Evolutionary conservation across 1,140 invertebrate species (phyloP).

Genomic region (Lerema accius): DNA sequence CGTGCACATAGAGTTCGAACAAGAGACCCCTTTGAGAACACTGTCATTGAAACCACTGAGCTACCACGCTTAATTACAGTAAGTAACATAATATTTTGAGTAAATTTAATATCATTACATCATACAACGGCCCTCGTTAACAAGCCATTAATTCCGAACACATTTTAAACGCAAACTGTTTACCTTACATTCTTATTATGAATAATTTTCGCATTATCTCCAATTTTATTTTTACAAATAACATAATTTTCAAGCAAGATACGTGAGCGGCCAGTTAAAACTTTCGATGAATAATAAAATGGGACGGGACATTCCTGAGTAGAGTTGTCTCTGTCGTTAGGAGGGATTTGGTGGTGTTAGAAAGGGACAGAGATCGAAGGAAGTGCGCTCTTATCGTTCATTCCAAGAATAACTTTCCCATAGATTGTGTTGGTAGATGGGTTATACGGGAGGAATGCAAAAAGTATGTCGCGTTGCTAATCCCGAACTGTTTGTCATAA

Average conservation of each 20-base stretch:
- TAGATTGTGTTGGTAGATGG: conserved; percentile 67
- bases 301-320: conserved; percentile 67
- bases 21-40: no score
- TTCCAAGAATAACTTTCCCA: conserved; percentile 79
- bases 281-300: conserved; percentile 73
- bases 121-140: conserved; percentile 1
- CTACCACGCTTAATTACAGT: no score
- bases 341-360: conserved; percentile 26
- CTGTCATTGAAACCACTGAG: no score
- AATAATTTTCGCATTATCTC: conserved; percentile 38
- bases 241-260: conserved; percentile 46
- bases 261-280: conserved; percentile 41
- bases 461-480: conserved; percentile 55
- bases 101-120: neutral
- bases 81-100: neutral
- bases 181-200: conserved; percentile 25
- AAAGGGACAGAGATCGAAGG: conserved; percentile 56
- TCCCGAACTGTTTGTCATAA: conserved; percentile 42
- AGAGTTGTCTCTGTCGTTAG: conserved; percentile 44
- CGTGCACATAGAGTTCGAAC: no score
- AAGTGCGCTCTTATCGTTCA: conserved; percentile 75
- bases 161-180: conserved; percentile 13
- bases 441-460: conserved; percentile 69
- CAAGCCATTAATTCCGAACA: conserved; percentile 18
- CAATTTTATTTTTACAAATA: conserved; percentile 48